Percentiles rank a stretch among this genome's conserved stretches.
Evolutionary conservation across 1,140 invertebrate species (phyloP).

Genomic region (Micrasema minimum): DNA sequence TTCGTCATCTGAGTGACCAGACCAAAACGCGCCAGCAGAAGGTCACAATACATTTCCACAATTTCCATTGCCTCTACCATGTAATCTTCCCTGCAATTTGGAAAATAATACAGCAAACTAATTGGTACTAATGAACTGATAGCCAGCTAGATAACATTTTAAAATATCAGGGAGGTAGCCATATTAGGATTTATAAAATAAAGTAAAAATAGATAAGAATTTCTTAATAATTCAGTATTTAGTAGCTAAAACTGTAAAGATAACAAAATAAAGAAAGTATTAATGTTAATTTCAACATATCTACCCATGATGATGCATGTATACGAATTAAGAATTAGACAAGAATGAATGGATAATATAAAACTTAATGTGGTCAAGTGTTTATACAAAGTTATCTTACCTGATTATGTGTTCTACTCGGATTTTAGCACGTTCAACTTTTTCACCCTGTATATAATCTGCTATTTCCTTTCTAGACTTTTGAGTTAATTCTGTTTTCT

Average conservation of each 20-base stretch:
- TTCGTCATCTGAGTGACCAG: constrained; percentile 97
- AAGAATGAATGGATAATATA: too few species aligned
- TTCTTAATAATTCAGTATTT: too few species aligned
- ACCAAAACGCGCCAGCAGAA: constrained; percentile 96
- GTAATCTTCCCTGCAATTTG: constrained; percentile 90
- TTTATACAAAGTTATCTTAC: constrained; percentile 56
- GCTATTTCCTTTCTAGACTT: constrained; percentile 98
- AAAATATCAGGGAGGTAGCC: not conserved
- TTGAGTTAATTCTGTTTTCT: constrained; percentile 95
- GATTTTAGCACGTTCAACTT: constrained; percentile 94
- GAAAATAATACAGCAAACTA: too few species aligned
- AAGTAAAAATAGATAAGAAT: too few species aligned
- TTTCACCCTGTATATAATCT: constrained; percentile 91
- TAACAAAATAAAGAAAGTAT: too few species aligned
- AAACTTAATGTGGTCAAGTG: too few species aligned
- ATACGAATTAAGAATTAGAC: too few species aligned
- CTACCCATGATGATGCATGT: too few species aligned
- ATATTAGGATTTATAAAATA: too few species aligned
- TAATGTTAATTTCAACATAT: too few species aligned
- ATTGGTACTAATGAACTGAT: not conserved
- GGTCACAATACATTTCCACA: constrained; percentile 99
- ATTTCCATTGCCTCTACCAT: constrained; percentile 99
- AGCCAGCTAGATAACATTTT: not conserved
- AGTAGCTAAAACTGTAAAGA: too few species aligned
- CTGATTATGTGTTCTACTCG: constrained; percentile 97